A percentile compares a stretch with the other conserved stretches of the same genome.
Conservation (phyloP, 1,140 invertebrate species). For the Caenorhabditis brenneri region DNA sequence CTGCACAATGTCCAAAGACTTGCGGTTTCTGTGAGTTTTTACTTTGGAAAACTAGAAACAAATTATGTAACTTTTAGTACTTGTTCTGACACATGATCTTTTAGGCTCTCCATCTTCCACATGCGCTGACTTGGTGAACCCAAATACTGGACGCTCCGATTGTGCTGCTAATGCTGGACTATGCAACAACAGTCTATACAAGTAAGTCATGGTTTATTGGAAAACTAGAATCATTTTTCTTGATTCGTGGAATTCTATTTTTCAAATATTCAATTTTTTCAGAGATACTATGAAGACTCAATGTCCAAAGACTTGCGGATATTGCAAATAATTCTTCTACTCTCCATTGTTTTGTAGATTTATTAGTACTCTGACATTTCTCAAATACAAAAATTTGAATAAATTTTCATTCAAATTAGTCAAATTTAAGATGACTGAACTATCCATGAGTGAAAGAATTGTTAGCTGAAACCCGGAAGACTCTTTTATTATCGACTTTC, state of each 20-base stretch:
- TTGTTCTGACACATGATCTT: neutral
- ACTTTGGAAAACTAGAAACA: neutral
- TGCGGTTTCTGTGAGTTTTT: conserved; percentile 16
- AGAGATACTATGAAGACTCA: neutral
- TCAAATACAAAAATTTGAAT: too few species aligned
- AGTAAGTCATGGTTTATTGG: neutral
- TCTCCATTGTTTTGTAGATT: neutral
- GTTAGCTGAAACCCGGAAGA: neutral
- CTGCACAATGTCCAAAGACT: conserved; percentile 10
- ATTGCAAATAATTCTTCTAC: neutral
- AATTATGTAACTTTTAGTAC: neutral
- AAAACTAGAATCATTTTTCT: neutral
- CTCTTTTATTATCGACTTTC: neutral
- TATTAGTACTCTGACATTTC: too few species aligned
- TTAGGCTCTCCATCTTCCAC: neutral
- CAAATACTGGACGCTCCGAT: neutral
- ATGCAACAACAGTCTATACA: neutral
- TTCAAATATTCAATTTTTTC: too few species aligned
- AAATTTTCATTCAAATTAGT: too few species aligned
- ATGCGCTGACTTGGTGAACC: neutral
- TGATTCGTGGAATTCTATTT: too few species aligned
- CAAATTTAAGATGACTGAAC: too few species aligned
- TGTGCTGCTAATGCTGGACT: neutral
- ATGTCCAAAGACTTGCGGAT: conserved; percentile 10
- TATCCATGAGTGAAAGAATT: neutral